phyloP scores from a whole-genome alignment of 2,113 vertebrate genomes.

The Coryphaenoides rupestris region DNA sequence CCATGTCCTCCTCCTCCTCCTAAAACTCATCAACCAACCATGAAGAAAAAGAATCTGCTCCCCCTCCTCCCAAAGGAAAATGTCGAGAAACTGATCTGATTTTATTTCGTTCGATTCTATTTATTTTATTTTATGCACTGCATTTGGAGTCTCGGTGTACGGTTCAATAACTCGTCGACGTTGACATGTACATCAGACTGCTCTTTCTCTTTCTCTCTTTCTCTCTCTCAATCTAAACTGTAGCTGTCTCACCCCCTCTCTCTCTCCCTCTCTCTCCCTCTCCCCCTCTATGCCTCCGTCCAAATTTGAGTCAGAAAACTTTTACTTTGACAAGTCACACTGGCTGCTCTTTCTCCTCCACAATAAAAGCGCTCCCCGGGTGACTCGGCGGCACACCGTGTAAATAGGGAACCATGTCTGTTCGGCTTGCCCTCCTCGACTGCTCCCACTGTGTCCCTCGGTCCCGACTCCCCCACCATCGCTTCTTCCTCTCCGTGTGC shows the following conservation, averaged over 20 bases:
- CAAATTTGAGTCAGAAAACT: not conserved
- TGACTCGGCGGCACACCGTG: conserved; percentile 26
- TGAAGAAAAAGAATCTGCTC: not conserved
- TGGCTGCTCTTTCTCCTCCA: not conserved
- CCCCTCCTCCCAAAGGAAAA: not conserved
- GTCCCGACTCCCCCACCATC: not conserved
- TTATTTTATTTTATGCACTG: too few relatives aligned
- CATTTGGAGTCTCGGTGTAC: not conserved
- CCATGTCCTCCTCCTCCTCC: not conserved
- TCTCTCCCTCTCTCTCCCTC: not conserved
- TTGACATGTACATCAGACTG: conserved; percentile 5
- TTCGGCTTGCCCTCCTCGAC: conserved; percentile 7
- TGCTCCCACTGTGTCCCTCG: conserved; percentile 10
- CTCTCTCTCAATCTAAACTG: not conserved
- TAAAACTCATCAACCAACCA: not conserved
- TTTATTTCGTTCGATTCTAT: too few relatives aligned
- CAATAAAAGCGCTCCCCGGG: conserved; percentile 35
- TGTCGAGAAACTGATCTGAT: not conserved
- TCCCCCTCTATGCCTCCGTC: not conserved
- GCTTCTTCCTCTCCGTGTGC: conserved; percentile 14
- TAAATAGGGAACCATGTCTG: conserved; percentile 44
- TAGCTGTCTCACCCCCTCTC: too few relatives aligned
- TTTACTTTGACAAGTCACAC: too few relatives aligned
- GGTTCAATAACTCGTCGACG: not conserved
- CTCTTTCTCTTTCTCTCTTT: conserved; percentile 1